These are phyloP conservation scores for Dryomyza anilis DNA, from an alignment of 2,888 invertebrate genomes.

Conservation along the genomic window DNA sequence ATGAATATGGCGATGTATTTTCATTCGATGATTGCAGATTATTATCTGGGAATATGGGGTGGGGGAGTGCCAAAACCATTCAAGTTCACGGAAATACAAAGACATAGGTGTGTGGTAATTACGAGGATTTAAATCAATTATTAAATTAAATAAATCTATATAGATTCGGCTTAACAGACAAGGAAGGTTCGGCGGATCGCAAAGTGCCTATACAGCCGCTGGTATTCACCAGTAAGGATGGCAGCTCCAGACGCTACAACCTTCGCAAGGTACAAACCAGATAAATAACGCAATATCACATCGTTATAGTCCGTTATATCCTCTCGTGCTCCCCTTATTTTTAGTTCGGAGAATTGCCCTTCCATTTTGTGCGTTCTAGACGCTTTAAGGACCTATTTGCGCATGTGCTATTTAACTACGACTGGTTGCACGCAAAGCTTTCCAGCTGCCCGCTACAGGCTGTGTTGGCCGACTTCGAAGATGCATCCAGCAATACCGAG, in stretches of 20 bases:
- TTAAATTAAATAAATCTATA: background rate
- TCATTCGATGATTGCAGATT: conserved; percentile 97
- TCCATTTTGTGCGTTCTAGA: conserved; percentile 88
- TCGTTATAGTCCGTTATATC: background rate
- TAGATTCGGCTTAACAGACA: conserved; percentile 68
- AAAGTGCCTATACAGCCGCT: conserved; percentile 95
- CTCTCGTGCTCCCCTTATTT: background rate
- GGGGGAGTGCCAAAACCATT: conserved; percentile 94
- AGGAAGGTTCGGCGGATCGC: conserved; percentile 87
- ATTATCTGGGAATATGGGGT: conserved; percentile 96
- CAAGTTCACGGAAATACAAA: conserved; percentile 95
- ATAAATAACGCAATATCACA: background rate
- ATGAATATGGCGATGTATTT: conserved; percentile 96
- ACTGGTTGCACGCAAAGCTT: conserved; percentile 95
- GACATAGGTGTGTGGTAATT: conserved; percentile 67
- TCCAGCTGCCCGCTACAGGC: conserved; percentile 95
- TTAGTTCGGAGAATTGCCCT: conserved; percentile 93
- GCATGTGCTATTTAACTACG: conserved; percentile 94
- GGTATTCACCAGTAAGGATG: conserved; percentile 89
- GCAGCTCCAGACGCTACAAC: conserved; percentile 87
- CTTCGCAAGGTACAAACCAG: conserved; percentile 76
- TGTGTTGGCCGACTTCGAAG: conserved; percentile 94
- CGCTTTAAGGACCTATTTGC: conserved; percentile 89
- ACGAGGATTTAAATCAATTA: conserved; percentile 20
- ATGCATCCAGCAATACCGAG: conserved; percentile 81